These are phyloP conservation scores for Coptodon bakossiorum DNA, from an alignment of 2,113 vertebrate species.

Conservation along the genomic window DNA sequence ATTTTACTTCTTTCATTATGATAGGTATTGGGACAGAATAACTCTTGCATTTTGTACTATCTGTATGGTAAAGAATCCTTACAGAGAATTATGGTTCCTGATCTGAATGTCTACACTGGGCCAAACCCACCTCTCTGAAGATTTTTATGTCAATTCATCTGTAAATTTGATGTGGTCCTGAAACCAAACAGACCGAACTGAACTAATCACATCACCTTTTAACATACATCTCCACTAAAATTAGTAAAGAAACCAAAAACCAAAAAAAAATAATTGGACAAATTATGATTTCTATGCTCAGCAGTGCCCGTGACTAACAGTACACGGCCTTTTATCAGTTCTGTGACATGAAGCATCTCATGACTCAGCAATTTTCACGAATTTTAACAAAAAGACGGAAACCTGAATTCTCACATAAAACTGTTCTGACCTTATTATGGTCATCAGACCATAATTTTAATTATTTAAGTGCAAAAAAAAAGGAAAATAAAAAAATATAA, in stretches of 20 bases:
- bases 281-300: fast-evolving
- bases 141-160: fast-evolving
- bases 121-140: background rate
- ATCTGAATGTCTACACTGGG: background rate
- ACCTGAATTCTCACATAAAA: fast-evolving
- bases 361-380: no score
- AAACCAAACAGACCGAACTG: background rate
- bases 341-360: background rate
- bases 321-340: fast-evolving
- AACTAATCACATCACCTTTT: background rate
- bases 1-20: fast-evolving
- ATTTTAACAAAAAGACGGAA: no score
- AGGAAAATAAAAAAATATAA: fast-evolving
- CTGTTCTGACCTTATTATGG: background rate
- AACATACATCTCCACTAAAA: fast-evolving
- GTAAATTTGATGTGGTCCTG: background rate
- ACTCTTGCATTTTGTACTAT: fast-evolving
- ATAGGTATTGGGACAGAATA: background rate
- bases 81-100: background rate
- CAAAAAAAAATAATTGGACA: background rate
- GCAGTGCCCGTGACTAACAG: fast-evolving
- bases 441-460: fast-evolving
- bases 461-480: background rate
- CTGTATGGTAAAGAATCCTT: fast-evolving
- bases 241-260: background rate